These are phyloP conservation scores for Sphenodon punctatus DNA, from an alignment of 2,797 vertebrate genomes.

Conservation along the genomic window DNA sequence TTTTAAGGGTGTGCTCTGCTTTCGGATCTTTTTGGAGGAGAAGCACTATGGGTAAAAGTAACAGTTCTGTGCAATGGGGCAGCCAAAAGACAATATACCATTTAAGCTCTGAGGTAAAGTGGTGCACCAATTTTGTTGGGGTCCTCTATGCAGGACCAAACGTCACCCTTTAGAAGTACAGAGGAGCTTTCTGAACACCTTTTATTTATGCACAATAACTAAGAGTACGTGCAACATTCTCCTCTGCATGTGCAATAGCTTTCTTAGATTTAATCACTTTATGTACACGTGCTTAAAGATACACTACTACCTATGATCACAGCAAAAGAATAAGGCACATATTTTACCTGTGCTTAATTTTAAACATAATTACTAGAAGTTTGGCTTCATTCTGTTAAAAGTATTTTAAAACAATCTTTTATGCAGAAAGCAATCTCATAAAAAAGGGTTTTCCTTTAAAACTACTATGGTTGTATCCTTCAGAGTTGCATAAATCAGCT, in stretches of 20 bases:
- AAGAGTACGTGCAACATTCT: background rate
- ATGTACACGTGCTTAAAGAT: too few species aligned
- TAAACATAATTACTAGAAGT: too few species aligned
- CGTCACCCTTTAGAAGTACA: background rate
- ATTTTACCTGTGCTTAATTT: too few species aligned
- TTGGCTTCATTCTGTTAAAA: constrained; percentile 33
- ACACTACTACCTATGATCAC: too few species aligned
- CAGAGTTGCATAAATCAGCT: constrained; percentile 33
- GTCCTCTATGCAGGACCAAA: background rate
- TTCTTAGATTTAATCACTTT: background rate
- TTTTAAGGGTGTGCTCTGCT: too few species aligned
- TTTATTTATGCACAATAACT: background rate
- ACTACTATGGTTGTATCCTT: background rate
- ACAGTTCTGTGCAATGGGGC: background rate
- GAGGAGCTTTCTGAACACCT: background rate
- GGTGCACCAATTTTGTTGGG: background rate
- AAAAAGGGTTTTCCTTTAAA: background rate
- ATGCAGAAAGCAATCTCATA: background rate
- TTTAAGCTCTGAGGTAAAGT: background rate
- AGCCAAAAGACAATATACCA: background rate
- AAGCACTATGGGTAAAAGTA: background rate
- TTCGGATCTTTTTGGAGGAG: background rate
- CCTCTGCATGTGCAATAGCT: too few species aligned
- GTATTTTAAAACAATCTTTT: constrained; percentile 17
- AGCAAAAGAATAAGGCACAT: too few species aligned